These are phyloP conservation scores for Cephalopholis sonnerati DNA, from an alignment of 2,113 vertebrate species.

Conservation along the genomic window DNA sequence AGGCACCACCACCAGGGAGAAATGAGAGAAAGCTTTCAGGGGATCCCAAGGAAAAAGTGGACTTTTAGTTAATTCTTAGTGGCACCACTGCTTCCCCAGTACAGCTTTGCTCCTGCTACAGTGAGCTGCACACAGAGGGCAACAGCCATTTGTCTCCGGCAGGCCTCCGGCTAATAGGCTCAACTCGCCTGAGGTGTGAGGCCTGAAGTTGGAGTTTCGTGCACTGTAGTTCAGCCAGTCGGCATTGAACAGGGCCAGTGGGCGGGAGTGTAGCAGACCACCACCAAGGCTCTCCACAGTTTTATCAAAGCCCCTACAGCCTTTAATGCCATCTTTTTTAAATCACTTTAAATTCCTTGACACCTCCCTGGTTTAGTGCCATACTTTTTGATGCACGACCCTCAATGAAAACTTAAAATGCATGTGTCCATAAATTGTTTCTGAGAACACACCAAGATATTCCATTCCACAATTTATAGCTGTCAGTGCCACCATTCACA, in stretches of 20 bases:
- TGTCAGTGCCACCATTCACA: neutral
- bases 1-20: neutral
- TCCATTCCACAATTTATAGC: conserved; percentile 6
- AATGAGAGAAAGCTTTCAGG: conserved; percentile 35
- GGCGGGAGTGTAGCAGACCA: conserved; percentile 10
- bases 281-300: neutral
- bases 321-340: neutral
- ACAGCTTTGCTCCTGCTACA: neutral
- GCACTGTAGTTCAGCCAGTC: conserved; percentile 9
- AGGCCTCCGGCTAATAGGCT: conserved; percentile 37
- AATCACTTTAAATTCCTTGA: neutral
- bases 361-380: neutral
- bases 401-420: neutral
- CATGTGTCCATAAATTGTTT: neutral
- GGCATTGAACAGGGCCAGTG: conserved; percentile 22
- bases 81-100: conserved; percentile 25
- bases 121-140: neutral
- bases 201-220: neutral
- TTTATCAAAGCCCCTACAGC: neutral
- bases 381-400: neutral
- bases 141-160: neutral
- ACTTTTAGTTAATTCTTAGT: conserved; percentile 50
- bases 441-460: neutral
- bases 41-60: conserved; percentile 28
- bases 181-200: conserved; percentile 14